Evolutionary conservation across 2,113 vertebrate genomes (phyloP), one percentile per base, ranked within the genome.

Genomic region (Rhea americana): DNA sequence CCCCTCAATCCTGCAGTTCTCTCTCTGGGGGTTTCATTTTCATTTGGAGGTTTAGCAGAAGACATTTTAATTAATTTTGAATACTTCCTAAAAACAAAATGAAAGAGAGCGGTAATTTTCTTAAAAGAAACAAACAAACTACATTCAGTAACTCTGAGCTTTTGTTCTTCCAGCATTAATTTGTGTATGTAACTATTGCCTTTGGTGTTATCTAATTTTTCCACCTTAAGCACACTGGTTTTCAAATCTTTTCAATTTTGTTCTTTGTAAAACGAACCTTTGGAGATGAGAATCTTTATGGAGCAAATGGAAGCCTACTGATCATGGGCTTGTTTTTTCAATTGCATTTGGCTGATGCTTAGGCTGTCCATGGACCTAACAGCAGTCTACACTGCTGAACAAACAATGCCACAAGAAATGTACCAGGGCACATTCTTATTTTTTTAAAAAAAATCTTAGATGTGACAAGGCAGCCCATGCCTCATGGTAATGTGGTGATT

Each of bases 1-100:
- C 96, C 97, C 81, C 98, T 98, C 91, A 99, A 96, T 41, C 99
- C 99, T 5, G 98, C 98, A 7, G 85, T 97, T 92, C 96, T 97
- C 35, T 97, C 98, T 86, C 93, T 97, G 19, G 92, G 35, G 15
- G 67, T n/a, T 84, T 98, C 97, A 66, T 93, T 96, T 94, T 96
- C 90, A 77, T 85, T 61, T 25, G 93, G 93, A 80, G 84, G 85
- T 16, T 98, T 98, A 15, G 96, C 59, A 50, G 98, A 97, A 62
- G 98, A 93, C 99, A 99, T 99, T 72, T 85, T 94, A 68, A 80
- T 39, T 78, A 68, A 72, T 4, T 35, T 20, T 59, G 75, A 93
- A 17, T 78, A 83, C 7, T 77, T 94, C 92, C 97, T 97, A 94
- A 91, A 95, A 94, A 50, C 4, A 95, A 82, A 89, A 81, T 21